Evolutionary conservation across 2,888 invertebrate species (phyloP).

Genomic region (Cephonodes hylas): DNA sequence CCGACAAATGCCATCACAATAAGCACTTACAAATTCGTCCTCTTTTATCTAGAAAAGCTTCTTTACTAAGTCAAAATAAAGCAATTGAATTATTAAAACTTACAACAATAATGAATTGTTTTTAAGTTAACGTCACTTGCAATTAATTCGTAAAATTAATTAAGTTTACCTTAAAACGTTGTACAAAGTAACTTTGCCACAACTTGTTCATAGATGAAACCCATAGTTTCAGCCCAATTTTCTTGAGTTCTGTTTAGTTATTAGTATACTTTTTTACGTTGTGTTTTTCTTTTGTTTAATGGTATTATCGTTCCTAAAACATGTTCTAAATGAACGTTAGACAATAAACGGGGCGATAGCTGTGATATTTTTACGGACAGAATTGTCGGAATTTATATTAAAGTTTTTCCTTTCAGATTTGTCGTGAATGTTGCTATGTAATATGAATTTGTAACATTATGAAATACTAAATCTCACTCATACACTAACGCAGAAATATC

Average conservation of each 20-base stretch:
- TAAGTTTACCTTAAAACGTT: background rate
- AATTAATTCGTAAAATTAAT: background rate
- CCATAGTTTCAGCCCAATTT: background rate
- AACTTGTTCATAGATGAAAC: background rate
- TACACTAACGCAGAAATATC: background rate
- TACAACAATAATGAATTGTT: background rate
- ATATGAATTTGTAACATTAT: background rate
- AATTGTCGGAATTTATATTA: slow-evolving; percentile 29
- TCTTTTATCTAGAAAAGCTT: no score
- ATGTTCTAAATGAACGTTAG: background rate
- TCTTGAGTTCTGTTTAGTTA: background rate
- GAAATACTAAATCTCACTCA: background rate
- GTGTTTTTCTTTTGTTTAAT: background rate
- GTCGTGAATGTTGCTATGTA: background rate
- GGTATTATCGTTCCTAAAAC: background rate
- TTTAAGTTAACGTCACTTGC: background rate
- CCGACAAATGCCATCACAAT: no score
- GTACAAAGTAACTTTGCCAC: background rate
- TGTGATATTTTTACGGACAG: slow-evolving; percentile 17
- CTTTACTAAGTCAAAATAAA: no score
- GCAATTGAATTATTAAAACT: background rate
- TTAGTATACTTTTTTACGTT: background rate
- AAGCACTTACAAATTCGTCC: no score
- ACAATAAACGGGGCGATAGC: slow-evolving; percentile 18
- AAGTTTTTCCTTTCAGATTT: background rate